Evolutionary conservation across 1,140 invertebrate species (phyloP).

Genomic region (Bombus haemorrhoidalis): DNA sequence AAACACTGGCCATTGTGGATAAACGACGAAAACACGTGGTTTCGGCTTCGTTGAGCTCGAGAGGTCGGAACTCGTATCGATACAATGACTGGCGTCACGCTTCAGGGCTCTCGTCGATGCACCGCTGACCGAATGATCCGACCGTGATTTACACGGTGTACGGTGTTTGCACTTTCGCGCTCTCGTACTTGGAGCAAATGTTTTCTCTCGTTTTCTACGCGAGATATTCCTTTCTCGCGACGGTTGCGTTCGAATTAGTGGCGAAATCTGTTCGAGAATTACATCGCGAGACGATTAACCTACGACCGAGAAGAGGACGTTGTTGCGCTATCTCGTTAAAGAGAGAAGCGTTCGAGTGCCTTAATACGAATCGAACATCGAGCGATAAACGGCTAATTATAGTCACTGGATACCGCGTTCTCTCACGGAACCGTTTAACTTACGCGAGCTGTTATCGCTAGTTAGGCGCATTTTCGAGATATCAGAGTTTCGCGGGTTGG

Average conservation of each 20-base stretch:
- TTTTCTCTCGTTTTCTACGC: neutral
- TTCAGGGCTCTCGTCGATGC: neutral
- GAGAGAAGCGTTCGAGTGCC: neutral
- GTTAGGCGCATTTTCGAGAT: neutral
- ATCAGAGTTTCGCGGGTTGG: neutral
- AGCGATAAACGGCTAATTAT: neutral
- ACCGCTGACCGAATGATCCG: constrained; percentile 13
- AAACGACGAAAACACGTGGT: constrained; percentile 41
- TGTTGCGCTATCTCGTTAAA: neutral
- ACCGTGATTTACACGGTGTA: neutral
- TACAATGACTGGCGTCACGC: constrained; percentile 41
- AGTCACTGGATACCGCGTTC: neutral
- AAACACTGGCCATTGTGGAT: neutral
- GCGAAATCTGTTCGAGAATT: neutral
- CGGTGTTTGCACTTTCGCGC: neutral
- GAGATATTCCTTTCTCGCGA: neutral
- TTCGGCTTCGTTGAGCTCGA: constrained; percentile 34
- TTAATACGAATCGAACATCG: neutral
- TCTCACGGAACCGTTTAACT: neutral
- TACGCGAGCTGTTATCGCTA: neutral
- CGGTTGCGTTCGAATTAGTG: neutral
- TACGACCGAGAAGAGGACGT: neutral
- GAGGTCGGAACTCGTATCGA: constrained; percentile 17
- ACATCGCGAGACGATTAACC: neutral
- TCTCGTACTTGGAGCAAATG: neutral